Evolutionary conservation across 1,140 invertebrate genomes (phyloP).

Genomic region (Heterodera schachtii): DNA sequence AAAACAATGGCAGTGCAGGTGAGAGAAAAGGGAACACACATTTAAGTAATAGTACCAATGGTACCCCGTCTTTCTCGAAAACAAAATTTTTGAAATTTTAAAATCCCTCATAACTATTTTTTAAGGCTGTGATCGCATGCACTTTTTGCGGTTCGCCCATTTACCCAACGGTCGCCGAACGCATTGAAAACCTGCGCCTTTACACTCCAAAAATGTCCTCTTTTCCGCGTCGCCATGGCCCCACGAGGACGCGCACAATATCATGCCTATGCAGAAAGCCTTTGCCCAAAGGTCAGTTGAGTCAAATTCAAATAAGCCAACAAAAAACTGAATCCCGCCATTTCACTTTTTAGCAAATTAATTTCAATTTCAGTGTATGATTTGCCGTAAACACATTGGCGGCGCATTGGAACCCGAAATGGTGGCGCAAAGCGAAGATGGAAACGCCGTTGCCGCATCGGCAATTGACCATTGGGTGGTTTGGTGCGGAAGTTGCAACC

Average conservation of each 20-base stretch:
- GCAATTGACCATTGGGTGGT: slow-evolving; percentile 48
- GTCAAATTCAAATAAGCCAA: no score
- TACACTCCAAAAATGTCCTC: slow-evolving; percentile 15
- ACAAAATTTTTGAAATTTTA: no score
- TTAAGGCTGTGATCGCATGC: slow-evolving; percentile 50
- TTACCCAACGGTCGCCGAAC: slow-evolving; percentile 44
- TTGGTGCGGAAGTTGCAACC: slow-evolving; percentile 33
- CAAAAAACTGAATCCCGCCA: no score
- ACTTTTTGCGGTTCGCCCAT: slow-evolving; percentile 51
- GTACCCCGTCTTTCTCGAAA: no score
- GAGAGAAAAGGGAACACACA: background rate
- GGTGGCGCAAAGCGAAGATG: slow-evolving; percentile 15
- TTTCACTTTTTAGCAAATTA: background rate
- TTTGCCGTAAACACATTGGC: slow-evolving; percentile 41
- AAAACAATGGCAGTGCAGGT: slow-evolving; percentile 20
- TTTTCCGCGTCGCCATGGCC: slow-evolving; percentile 7
- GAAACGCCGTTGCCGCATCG: slow-evolving; percentile 3
- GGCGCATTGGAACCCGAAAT: slow-evolving; percentile 26
- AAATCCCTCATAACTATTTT: slow-evolving; percentile 4
- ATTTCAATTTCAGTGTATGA: slow-evolving; percentile 28
- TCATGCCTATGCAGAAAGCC: slow-evolving; percentile 34
- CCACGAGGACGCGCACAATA: slow-evolving; percentile 28
- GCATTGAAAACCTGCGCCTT: slow-evolving; percentile 37
- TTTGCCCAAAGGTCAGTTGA: slow-evolving; percentile 24
- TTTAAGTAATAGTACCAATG: no score